Evolutionary conservation across 1,140 invertebrate species (phyloP).

Genomic region (Palaemon carinicauda): DNA sequence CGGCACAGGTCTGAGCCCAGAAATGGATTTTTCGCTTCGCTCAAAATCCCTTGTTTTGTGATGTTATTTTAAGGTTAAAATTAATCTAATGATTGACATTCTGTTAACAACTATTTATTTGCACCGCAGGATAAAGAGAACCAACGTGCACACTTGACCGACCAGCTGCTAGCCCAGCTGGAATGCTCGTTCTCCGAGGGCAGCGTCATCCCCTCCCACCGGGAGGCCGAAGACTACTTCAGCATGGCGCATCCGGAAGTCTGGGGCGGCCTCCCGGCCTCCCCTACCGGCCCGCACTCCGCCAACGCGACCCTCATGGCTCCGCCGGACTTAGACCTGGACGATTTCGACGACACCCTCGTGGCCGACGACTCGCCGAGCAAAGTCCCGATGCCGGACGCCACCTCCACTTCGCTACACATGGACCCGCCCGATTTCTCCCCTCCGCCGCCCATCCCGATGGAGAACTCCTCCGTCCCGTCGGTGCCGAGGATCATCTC

Average conservation of each 20-base stretch:
- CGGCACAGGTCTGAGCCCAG: no score
- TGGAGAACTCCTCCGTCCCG: no score
- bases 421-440: slow-evolving; percentile 20
- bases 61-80: no score
- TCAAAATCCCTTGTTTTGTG: no score
- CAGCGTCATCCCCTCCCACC: slow-evolving; percentile 12
- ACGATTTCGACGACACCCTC: slow-evolving; percentile 36
- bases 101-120: no score
- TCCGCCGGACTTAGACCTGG: slow-evolving; percentile 27
- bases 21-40: no score
- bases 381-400: slow-evolving; percentile 7
- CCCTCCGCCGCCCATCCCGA: not conserved
- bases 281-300: not conserved
- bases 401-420: not conserved
- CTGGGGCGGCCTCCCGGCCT: slow-evolving; percentile 30
- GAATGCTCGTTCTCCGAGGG: slow-evolving; percentile 39
- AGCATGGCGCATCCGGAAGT: slow-evolving; percentile 51
- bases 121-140: slow-evolving; percentile 16
- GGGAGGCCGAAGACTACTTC: slow-evolving; percentile 38
- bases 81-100: no score
- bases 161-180: slow-evolving; percentile 41
- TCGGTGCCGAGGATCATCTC: no score
- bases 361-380: slow-evolving; percentile 4
- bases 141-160: slow-evolving; percentile 26
- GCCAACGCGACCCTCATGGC: slow-evolving; percentile 37